Percentiles rank a stretch among this genome's conserved stretches.
Evolutionary conservation across 1,140 invertebrate genomes (phyloP).

Genomic region (Brachionus angularis): DNA sequence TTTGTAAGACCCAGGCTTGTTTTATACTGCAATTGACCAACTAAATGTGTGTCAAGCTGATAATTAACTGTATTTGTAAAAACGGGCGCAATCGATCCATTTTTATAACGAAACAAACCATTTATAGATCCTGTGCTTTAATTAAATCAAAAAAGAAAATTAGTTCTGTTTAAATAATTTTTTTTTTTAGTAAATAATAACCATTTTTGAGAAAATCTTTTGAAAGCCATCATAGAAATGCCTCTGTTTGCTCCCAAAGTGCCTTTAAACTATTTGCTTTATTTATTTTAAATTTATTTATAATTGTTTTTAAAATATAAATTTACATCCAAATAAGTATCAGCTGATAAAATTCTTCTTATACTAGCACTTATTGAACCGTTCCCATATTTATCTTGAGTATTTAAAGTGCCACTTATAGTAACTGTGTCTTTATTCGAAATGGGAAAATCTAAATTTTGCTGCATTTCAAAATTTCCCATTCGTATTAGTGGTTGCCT

Average conservation of each 20-base stretch:
- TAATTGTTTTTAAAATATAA: no score
- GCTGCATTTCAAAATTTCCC: constrained; percentile 39
- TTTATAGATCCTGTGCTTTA: constrained; percentile 14
- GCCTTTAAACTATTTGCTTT: constrained; percentile 39
- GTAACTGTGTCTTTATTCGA: constrained; percentile 9
- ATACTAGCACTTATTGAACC: constrained; percentile 29
- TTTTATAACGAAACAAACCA: constrained; percentile 30
- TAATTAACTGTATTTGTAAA: constrained; percentile 24
- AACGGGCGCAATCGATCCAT: constrained; percentile 26
- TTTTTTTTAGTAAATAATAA: background rate
- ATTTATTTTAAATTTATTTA: background rate
- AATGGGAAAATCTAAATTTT: constrained; percentile 26
- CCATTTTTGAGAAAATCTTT: constrained; percentile 41
- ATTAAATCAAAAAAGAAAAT: background rate
- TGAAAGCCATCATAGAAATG: constrained; percentile 1
- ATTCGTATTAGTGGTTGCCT: background rate
- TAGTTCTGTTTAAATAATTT: background rate
- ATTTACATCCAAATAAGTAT: constrained; percentile 23
- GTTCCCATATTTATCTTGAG: background rate
- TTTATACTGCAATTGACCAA: constrained; percentile 33
- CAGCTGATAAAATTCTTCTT: background rate
- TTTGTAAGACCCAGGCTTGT: constrained; percentile 9
- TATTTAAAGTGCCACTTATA: constrained; percentile 11
- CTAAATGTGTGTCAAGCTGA: constrained; percentile 30
- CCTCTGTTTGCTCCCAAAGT: constrained; percentile 23